Conservation (phyloP, 2,888 invertebrate species). For the Callyntrura sp. region DNA sequence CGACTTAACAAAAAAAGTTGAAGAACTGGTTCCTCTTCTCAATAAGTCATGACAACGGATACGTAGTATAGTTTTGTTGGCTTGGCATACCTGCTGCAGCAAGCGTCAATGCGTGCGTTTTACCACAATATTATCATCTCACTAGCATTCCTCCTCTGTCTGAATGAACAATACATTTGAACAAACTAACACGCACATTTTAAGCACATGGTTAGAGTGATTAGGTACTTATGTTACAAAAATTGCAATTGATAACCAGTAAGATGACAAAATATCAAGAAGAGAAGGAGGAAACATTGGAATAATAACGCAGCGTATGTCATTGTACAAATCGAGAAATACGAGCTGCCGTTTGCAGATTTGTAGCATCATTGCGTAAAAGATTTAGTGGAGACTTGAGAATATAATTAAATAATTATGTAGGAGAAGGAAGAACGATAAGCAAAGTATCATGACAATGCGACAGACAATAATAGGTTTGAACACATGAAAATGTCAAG, state of each 20-base stretch:
- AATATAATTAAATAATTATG: neutral
- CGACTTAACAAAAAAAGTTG: slow-evolving; percentile 56
- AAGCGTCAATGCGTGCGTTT: neutral
- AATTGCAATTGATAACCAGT: no score
- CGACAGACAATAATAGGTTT: neutral
- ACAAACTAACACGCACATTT: neutral
- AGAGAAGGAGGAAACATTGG: no score
- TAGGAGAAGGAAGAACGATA: no score
- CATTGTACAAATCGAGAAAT: no score
- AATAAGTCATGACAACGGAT: no score
- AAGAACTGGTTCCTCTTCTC: slow-evolving; percentile 65
- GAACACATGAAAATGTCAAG: neutral
- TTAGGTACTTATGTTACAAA: no score
- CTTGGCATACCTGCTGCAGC: neutral
- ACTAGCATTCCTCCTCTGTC: neutral
- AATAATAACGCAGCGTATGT: no score
- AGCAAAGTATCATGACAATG: neutral
- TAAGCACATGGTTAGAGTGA: neutral
- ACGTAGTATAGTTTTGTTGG: no score
- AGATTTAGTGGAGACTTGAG: no score
- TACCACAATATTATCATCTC: neutral
- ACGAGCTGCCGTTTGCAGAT: no score
- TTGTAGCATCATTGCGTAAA: no score
- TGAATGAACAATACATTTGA: neutral
- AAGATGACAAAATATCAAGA: no score